Evolutionary conservation across 2,113 vertebrate genomes (phyloP).

Genomic region (Chaetops frenatus): DNA sequence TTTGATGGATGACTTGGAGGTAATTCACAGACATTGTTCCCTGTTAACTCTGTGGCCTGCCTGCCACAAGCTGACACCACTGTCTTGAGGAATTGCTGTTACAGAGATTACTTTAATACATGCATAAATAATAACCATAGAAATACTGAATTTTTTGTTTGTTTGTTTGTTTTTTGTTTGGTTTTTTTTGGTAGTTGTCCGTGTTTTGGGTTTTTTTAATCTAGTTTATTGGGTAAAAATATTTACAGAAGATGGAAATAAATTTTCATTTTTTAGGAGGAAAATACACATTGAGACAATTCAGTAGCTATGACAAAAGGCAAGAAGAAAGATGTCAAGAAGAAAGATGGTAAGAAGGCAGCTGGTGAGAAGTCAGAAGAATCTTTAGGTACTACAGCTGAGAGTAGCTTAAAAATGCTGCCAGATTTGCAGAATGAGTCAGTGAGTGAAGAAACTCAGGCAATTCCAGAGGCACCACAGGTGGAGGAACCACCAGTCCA

Average conservation of each 20-base stretch:
- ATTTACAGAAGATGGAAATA: background rate
- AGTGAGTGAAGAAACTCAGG: background rate
- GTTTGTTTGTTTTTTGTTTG: background rate
- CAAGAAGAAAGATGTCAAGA: constrained; percentile 65
- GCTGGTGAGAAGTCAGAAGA: constrained; percentile 57
- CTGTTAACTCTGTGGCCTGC: rapidly evolving
- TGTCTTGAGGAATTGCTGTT: background rate
- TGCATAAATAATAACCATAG: background rate
- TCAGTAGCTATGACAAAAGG: constrained; percentile 59
- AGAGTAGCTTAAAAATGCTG: background rate
- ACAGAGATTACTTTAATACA: background rate
- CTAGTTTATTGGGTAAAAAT: background rate
- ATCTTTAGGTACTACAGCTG: background rate
- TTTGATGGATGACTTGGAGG: background rate
- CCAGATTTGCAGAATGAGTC: background rate
- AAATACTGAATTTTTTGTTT: background rate
- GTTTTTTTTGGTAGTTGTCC: background rate
- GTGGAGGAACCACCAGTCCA: background rate
- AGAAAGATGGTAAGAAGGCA: constrained; percentile 62
- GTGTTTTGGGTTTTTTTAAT: background rate
- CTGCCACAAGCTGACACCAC: background rate
- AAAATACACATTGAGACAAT: background rate
- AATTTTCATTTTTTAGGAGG: background rate
- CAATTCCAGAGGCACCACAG: rapidly evolving
- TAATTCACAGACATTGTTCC: background rate